Conservation (phyloP, 1,140 invertebrate genomes). For the Zophobas morio region DNA sequence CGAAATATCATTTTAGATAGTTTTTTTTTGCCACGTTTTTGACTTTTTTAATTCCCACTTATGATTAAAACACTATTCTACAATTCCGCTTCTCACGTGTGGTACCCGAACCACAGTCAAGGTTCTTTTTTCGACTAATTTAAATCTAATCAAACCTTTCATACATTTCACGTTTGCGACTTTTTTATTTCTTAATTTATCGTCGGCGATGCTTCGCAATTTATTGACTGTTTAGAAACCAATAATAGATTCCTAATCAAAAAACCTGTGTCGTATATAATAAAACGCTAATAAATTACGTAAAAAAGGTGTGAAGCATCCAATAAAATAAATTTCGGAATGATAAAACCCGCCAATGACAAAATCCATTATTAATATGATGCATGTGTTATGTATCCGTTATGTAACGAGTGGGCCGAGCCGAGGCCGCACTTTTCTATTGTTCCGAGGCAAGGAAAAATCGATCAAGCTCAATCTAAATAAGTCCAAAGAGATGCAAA, state of each 20-base stretch:
- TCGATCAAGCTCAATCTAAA: slow-evolving; percentile 3
- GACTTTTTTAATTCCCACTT: no score
- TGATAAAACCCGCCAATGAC: background rate
- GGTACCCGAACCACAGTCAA: no score
- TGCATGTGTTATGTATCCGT: background rate
- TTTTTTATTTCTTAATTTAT: background rate
- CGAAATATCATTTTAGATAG: no score
- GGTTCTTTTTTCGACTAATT: no score
- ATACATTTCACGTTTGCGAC: no score
- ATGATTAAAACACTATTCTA: no score
- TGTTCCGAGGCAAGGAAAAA: slow-evolving; percentile 16
- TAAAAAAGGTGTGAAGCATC: slow-evolving; percentile 7
- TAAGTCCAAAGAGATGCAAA: background rate
- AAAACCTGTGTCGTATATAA: background rate
- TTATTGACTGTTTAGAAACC: background rate
- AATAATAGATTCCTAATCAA: background rate
- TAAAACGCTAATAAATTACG: background rate
- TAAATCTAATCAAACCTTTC: no score
- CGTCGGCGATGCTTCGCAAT: background rate
- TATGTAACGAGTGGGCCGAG: slow-evolving; percentile 20
- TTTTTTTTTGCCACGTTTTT: no score
- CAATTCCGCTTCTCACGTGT: no score
- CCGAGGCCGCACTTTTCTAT: slow-evolving; percentile 24
- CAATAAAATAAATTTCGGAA: slow-evolving; percentile 23
- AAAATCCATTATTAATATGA: background rate